Conservation (phyloP, 2,113 vertebrate genomes). For the Tragelaphus scriptus region DNA sequence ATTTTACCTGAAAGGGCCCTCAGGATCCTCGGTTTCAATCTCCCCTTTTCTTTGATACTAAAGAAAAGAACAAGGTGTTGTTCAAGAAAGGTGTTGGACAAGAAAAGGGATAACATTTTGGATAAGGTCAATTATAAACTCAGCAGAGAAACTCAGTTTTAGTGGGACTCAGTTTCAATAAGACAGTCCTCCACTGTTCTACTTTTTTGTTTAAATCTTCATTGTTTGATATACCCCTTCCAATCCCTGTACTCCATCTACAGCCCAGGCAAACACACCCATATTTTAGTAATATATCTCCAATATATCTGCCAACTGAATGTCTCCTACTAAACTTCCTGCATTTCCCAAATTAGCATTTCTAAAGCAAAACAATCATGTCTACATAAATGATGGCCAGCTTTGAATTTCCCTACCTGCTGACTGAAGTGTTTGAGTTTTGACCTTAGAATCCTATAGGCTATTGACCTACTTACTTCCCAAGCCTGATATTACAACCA, state of each 20-base stretch:
- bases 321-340: background rate
- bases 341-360: background rate
- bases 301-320: background rate
- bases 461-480: background rate
- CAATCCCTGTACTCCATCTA: background rate
- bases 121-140: background rate
- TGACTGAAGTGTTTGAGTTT: background rate
- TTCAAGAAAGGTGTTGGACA: background rate
- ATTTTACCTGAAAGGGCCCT: background rate
- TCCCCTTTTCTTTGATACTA: background rate
- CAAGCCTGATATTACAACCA: background rate
- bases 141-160: background rate
- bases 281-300: background rate
- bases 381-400: background rate
- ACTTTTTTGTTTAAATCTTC: background rate
- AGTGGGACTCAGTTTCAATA: background rate
- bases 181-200: background rate
- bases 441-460: background rate
- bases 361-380: background rate
- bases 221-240: background rate
- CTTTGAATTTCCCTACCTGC: background rate
- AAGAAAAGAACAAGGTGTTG: background rate
- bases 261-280: background rate
- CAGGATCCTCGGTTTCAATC: background rate
- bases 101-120: background rate